phyloP scores from a whole-genome alignment of 2,113 vertebrate species.

The Helogale parvula region DNA sequence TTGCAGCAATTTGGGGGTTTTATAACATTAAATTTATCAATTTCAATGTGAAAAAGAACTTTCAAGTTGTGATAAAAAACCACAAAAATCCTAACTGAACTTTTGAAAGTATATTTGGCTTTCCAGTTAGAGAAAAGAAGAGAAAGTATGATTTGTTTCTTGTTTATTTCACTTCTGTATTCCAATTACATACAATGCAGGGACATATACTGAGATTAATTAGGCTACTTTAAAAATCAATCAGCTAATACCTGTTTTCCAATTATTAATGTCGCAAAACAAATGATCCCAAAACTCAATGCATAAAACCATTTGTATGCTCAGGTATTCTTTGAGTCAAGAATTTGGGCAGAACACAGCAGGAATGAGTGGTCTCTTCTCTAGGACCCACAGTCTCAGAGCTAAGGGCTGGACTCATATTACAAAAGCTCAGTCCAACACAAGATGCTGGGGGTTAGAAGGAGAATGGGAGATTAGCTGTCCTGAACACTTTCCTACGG shows the following conservation, averaged over 20 bases:
- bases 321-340: background rate
- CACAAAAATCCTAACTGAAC: background rate
- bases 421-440: background rate
- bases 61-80: conserved; percentile 9
- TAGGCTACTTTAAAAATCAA: background rate
- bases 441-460: background rate
- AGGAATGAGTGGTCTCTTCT: background rate
- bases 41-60: background rate
- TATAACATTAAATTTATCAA: conserved; percentile 23
- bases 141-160: background rate
- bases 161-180: background rate
- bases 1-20: background rate
- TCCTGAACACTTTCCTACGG: background rate
- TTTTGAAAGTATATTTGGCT: background rate
- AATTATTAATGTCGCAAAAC: background rate
- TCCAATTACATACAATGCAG: background rate
- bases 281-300: background rate
- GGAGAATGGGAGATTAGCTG: background rate
- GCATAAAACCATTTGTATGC: background rate
- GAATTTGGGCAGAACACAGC: background rate
- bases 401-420: too few species aligned
- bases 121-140: background rate
- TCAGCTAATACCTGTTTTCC: background rate
- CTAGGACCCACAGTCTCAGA: background rate
- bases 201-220: background rate